Evolutionary conservation across 2,113 vertebrate species (phyloP).

Genomic region (Sakesphorus luctuosus): DNA sequence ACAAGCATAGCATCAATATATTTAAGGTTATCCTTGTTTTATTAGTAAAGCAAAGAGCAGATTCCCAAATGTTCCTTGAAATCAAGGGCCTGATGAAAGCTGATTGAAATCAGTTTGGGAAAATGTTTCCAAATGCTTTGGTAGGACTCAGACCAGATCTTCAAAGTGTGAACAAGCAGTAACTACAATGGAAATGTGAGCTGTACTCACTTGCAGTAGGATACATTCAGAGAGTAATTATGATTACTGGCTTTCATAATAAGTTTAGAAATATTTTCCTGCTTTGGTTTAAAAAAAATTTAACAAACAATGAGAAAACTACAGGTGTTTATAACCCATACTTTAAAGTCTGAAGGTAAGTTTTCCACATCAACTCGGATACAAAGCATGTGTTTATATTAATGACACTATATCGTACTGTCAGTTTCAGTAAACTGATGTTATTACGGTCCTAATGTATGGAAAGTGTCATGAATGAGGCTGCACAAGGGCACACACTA

Average conservation of each 20-base stretch:
- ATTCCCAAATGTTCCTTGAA: background rate
- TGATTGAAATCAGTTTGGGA: background rate
- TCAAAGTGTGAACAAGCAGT: background rate
- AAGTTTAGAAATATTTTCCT: background rate
- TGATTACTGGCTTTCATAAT: background rate
- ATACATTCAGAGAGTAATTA: background rate
- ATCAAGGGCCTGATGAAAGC: background rate
- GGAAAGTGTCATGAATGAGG: slow-evolving; percentile 27
- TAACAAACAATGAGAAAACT: background rate
- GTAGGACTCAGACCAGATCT: background rate
- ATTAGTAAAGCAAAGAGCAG: background rate
- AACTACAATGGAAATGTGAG: background rate
- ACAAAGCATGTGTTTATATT: slow-evolving; percentile 1
- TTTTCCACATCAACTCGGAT: background rate
- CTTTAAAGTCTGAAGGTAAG: slow-evolving; percentile 6
- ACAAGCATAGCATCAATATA: rapidly evolving
- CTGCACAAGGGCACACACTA: slow-evolving; percentile 10
- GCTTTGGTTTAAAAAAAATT: background rate
- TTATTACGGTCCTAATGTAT: background rate
- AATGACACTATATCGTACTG: slow-evolving; percentile 10
- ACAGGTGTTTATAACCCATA: slow-evolving; percentile 3
- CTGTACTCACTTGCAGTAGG: background rate
- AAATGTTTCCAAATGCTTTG: background rate
- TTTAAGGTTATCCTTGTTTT: background rate
- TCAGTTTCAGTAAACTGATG: slow-evolving; percentile 5